Percentiles rank a stretch among this genome's conserved stretches.
Conservation (phyloP, 2,888 invertebrate species). For the Athalia rosae region DNA sequence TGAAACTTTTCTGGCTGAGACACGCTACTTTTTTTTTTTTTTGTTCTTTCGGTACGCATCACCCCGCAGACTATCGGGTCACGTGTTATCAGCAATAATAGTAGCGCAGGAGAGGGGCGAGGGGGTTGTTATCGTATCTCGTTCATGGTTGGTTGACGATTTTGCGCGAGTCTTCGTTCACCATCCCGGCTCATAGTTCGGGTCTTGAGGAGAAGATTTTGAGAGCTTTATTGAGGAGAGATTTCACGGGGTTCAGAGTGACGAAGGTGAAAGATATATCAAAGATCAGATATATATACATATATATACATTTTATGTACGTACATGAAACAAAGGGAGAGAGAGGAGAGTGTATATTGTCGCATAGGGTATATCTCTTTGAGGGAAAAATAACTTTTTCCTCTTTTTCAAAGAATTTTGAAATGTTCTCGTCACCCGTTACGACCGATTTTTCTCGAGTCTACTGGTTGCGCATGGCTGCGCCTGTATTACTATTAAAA, state of each 20-base stretch:
- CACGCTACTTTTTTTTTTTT: background rate
- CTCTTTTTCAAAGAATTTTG: too few species aligned
- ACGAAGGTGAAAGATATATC: conserved; percentile 23
- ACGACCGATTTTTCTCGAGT: too few species aligned
- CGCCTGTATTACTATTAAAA: too few species aligned
- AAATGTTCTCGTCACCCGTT: too few species aligned
- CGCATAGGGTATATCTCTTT: too few species aligned
- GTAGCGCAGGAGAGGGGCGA: background rate
- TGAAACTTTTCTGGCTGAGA: too few species aligned
- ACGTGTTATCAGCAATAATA: conserved; percentile 25
- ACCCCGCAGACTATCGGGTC: conserved; percentile 14
- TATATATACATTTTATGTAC: background rate
- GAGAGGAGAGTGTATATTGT: background rate
- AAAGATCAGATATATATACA: too few species aligned
- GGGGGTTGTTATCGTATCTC: conserved; percentile 41
- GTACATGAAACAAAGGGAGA: background rate
- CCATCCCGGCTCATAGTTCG: conserved; percentile 15
- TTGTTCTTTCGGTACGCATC: background rate
- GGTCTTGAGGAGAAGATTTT: conserved; percentile 8
- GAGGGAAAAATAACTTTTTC: too few species aligned
- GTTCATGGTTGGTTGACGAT: conserved; percentile 40
- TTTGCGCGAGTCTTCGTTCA: conserved; percentile 38
- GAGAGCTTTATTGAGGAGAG: background rate
- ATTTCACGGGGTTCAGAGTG: background rate
- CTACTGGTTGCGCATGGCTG: too few species aligned